Evolutionary conservation across 1,140 invertebrate genomes (phyloP), one percentile per base, ranked within the genome.

Genomic region (Globodera rostochiensis): DNA sequence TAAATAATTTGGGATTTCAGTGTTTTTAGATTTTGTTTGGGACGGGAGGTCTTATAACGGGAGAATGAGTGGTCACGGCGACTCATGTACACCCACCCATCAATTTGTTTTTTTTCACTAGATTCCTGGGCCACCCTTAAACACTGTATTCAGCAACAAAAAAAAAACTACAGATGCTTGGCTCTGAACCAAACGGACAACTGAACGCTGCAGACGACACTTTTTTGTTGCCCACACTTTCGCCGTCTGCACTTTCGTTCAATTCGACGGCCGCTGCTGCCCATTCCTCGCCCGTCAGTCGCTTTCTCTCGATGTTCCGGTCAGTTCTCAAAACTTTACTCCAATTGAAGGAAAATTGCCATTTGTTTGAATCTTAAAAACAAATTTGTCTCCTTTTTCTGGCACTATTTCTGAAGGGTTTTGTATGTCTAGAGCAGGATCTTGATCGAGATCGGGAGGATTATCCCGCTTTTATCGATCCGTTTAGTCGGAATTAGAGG

Each of bases 261-360:
- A 80, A 69, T 53, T 47, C 76, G 46, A 67, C 84, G n/a, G 85
- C 78, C 45, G 57, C 74, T 46, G 36, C 66, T 4, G 83, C 25
- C 50, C 79, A 67, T 50, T 71, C 64, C 49, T 80, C 82, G 15
- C 50, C 81, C 47, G 19, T 70, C 36, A 82, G 83, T 67, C 80
- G 84, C 53, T 84, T 82, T 21, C 75, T 84, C 64, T 73, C 78
- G 53, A 86, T 86, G 84, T 83, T 86, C 25, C 77, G 85, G 84
- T 86, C 25, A 73, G 50, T 49, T 8, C 45, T 79, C 21, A 47
- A 25, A 36, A 46, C n/a, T 46, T 82, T 73, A 85, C 2, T 69
- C 82, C 77, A 8, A 6, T 82, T 53, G 45, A 25, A 6, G 9
- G 6, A n/a, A 15, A 9, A 57, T 6, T 19, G 19, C 4, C 69